Percentiles rank a stretch among this genome's conserved stretches.
These are phyloP conservation scores for Anoplius nigerrimus DNA, from an alignment of 2,888 invertebrate genomes.

Conservation along the genomic window DNA sequence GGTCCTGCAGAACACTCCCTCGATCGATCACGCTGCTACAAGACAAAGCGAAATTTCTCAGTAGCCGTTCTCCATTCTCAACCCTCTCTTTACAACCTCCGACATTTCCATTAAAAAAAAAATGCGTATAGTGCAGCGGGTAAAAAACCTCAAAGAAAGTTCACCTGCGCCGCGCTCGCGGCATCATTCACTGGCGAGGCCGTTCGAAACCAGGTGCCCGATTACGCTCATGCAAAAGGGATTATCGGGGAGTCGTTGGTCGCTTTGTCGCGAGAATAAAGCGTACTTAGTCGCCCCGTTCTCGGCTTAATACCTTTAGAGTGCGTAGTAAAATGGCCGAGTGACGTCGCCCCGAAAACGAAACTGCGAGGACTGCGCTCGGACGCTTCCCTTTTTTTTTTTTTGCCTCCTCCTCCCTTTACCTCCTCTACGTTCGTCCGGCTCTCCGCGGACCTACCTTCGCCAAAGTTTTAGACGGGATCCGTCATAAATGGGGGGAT, in stretches of 20 bases:
- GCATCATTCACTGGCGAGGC: no score
- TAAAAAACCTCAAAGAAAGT: no score
- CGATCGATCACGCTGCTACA: no score
- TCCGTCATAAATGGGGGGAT: constrained; percentile 37
- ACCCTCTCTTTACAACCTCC: no score
- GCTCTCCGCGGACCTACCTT: background rate
- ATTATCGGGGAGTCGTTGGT: constrained; percentile 60
- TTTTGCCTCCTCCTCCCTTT: background rate
- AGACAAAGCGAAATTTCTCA: no score
- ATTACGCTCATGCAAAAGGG: constrained; percentile 42
- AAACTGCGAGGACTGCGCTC: constrained; percentile 11
- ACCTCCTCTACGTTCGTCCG: background rate
- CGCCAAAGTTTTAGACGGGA: constrained; percentile 3
- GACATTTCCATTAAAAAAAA: no score
- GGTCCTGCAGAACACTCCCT: no score
- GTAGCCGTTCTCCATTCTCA: no score
- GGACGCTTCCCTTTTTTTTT: constrained; percentile 10
- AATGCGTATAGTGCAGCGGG: no score
- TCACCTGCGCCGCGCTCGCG: no score
- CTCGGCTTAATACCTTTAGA: constrained; percentile 42
- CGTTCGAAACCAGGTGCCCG: constrained; percentile 11
- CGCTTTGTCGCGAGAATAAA: constrained; percentile 56
- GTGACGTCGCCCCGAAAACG: constrained; percentile 20
- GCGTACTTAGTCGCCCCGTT: constrained; percentile 50
- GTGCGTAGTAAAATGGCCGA: constrained; percentile 32